Conservation (phyloP, 2,113 vertebrate genomes). For the Aspidoscelis tigris region DNA sequence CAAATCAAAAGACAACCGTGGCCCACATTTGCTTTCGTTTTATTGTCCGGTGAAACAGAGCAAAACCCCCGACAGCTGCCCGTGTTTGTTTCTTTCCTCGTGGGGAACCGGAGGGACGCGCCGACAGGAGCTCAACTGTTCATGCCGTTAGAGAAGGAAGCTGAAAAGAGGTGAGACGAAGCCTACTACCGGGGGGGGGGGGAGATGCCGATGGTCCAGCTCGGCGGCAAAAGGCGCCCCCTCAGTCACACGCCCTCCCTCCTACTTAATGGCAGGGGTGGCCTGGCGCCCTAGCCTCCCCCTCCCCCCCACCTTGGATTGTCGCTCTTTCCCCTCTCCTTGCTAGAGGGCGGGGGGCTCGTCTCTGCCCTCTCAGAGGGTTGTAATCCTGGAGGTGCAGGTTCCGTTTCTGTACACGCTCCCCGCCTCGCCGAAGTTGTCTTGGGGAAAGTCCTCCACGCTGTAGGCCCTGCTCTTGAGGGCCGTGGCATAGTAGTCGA, state of each 20-base stretch:
- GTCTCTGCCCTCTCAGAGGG: constrained; percentile 69
- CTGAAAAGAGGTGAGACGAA: neutral
- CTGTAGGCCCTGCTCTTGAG: constrained; percentile 90
- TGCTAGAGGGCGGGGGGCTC: neutral
- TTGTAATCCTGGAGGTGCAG: constrained; percentile 86
- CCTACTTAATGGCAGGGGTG: constrained; percentile 15
- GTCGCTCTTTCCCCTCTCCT: neutral
- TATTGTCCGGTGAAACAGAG: neutral
- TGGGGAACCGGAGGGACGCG: neutral
- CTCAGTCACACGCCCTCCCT: rapidly evolving
- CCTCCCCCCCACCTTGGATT: neutral
- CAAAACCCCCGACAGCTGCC: no score
- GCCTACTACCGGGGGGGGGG: neutral
- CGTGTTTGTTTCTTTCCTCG: neutral
- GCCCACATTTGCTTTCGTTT: neutral
- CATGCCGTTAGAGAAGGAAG: neutral
- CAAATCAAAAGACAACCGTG: neutral
- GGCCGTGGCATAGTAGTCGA: constrained; percentile 90
- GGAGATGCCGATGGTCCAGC: rapidly evolving
- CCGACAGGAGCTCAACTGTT: neutral
- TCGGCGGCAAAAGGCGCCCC: neutral
- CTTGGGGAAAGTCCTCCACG: constrained; percentile 86
- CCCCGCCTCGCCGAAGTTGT: constrained; percentile 81
- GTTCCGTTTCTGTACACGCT: constrained; percentile 87
- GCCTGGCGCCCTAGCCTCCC: constrained; percentile 14